These are phyloP conservation scores for Chondrosia reniformis DNA, from an alignment of 37 sponge, comb jelly and placozoan genomes.

Conservation along the genomic window DNA sequence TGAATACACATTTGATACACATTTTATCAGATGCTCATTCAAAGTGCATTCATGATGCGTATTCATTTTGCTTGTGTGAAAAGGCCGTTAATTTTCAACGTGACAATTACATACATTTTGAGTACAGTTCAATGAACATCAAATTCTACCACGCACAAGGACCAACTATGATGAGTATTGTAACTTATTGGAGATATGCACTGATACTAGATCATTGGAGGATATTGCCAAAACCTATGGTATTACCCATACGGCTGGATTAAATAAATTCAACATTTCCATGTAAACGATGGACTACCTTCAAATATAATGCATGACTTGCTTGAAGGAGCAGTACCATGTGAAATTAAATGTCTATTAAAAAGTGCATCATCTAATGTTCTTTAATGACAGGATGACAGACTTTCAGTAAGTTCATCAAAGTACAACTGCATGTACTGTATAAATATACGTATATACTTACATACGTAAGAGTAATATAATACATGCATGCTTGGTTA, in stretches of 20 bases:
- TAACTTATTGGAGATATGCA: not conserved
- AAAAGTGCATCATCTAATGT: not conserved
- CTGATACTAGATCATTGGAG: not conserved
- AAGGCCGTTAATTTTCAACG: too few relatives aligned
- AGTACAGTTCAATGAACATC: conserved; percentile 1
- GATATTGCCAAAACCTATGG: conserved; percentile 51
- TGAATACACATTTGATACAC: too few relatives aligned
- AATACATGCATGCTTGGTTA: too few relatives aligned
- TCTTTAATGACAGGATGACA: too few relatives aligned
- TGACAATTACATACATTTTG: too few relatives aligned
- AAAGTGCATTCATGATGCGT: too few relatives aligned
- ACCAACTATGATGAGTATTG: not conserved
- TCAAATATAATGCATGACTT: conserved; percentile 74
- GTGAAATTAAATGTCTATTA: conserved; percentile 19
- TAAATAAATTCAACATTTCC: conserved; percentile 58
- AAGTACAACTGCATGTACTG: too few relatives aligned
- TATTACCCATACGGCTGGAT: conserved; percentile 22
- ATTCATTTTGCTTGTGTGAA: too few relatives aligned
- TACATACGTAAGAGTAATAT: too few relatives aligned
- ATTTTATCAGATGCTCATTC: too few relatives aligned
- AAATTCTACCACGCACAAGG: not conserved
- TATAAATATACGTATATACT: too few relatives aligned
- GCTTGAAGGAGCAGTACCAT: conserved; percentile 40
- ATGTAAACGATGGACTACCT: conserved; percentile 54
- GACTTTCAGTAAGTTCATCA: too few relatives aligned